Percentiles rank a stretch among this genome's conserved stretches.
phyloP scores from a whole-genome alignment of 2,113 vertebrate species.

The Neopipo cinnamomea region DNA sequence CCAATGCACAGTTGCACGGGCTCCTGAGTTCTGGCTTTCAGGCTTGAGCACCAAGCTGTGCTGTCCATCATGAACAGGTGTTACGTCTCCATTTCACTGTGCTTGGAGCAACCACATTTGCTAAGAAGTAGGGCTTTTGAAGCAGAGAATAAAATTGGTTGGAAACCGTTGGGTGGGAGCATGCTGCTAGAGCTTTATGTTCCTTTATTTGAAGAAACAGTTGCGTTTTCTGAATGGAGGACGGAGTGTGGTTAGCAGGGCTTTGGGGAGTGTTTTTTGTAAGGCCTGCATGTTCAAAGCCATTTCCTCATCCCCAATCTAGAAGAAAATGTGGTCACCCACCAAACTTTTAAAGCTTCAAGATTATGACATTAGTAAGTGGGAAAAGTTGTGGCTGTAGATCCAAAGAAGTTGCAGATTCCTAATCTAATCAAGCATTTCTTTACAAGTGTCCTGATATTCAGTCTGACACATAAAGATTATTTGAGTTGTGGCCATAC shows the following conservation, averaged over 20 bases:
- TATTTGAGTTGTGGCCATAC: background rate
- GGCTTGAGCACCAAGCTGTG: conserved; percentile 57
- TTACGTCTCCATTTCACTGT: conserved; percentile 48
- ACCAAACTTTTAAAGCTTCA: background rate
- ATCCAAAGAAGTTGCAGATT: background rate
- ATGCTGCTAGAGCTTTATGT: conserved; percentile 53
- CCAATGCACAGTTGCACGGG: conserved; percentile 68
- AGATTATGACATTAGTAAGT: background rate
- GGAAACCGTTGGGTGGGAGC: conserved; percentile 36
- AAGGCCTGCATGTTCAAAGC: conserved; percentile 25
- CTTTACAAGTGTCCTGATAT: background rate
- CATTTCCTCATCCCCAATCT: background rate
- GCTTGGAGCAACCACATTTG: conserved; percentile 63
- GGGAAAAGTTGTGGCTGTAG: conserved; percentile 33
- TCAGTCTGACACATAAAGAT: background rate
- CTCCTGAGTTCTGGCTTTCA: conserved; percentile 64
- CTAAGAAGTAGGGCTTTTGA: conserved; percentile 18
- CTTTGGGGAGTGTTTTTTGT: conserved; percentile 18
- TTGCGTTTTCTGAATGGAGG: conserved; percentile 37
- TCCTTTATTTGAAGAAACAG: conserved; percentile 13
- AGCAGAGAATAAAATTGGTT: background rate
- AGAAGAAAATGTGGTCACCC: background rate
- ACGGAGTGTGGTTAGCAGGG: background rate
- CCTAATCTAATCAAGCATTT: background rate
- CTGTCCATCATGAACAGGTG: conserved; percentile 16